Percentiles rank a stretch among this genome's conserved stretches.
Evolutionary conservation across 2,113 vertebrate genomes (phyloP).

Genomic region (Notarius lentiginosus): DNA sequence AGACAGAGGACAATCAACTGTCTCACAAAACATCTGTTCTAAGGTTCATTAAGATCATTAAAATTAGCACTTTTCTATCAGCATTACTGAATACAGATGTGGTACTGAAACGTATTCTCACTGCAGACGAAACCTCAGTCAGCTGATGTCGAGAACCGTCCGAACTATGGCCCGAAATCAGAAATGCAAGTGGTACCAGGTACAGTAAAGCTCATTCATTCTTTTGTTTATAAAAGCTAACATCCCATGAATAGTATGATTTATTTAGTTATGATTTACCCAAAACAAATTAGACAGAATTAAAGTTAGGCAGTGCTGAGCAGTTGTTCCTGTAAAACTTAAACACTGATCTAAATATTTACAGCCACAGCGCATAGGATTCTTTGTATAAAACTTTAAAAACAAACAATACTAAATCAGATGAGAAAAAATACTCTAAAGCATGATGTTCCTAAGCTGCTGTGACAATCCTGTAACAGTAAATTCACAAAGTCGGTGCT

Average conservation of each 20-base stretch:
- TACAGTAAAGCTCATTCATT: conserved; percentile 22
- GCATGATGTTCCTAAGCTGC: not conserved
- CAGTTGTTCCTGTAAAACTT: not conserved
- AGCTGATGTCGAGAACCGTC: conserved; percentile 48
- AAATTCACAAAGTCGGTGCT: not conserved
- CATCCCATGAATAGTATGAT: not conserved
- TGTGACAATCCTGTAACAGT: not conserved
- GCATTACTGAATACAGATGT: not conserved
- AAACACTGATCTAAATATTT: not conserved
- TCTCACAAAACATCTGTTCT: conserved; percentile 65
- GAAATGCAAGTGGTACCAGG: conserved; percentile 54
- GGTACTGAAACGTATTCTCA: not conserved
- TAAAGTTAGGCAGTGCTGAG: not conserved
- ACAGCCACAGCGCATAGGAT: not conserved
- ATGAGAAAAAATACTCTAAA: not conserved
- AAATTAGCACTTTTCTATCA: not conserved
- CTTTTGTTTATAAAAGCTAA: not conserved
- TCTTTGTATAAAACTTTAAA: not conserved
- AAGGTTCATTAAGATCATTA: conserved; percentile 59
- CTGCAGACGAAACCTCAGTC: conserved; percentile 62
- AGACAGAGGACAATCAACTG: conserved; percentile 50
- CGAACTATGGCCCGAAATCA: conserved; percentile 57
- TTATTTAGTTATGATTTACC: not conserved
- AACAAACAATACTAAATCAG: not conserved
- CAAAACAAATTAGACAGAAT: not conserved